Conservation (phyloP, 2,113 vertebrate species). For the Pithys albifrons region DNA sequence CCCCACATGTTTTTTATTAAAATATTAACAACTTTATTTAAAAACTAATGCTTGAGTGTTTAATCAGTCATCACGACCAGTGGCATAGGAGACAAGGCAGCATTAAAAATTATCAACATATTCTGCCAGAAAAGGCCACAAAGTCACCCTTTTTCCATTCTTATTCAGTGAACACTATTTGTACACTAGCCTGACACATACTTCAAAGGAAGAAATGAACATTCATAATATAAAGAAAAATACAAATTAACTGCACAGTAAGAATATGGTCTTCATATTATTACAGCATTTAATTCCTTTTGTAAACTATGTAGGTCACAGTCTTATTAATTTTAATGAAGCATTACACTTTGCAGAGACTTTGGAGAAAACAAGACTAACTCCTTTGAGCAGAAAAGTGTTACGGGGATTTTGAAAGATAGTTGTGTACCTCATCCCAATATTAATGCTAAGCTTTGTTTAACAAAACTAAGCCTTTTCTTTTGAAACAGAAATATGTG, state of each 20-base stretch:
- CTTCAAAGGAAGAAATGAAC: conserved; percentile 38
- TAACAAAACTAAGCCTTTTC: conserved; percentile 30
- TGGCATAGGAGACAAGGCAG: background rate
- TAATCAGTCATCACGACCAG: background rate
- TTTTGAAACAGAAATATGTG: conserved; percentile 22
- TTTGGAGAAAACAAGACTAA: conserved; percentile 46
- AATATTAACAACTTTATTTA: background rate
- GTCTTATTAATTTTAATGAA: conserved; percentile 64
- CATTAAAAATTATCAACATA: background rate
- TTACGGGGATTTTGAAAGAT: conserved; percentile 6
- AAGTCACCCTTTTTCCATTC: background rate
- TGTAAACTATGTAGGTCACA: conserved; percentile 47
- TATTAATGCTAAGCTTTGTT: conserved; percentile 14
- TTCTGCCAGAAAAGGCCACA: background rate
- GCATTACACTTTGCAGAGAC: conserved; percentile 49
- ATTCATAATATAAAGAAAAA: conserved; percentile 13
- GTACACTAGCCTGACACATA: background rate
- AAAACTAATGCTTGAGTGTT: background rate
- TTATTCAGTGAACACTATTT: background rate
- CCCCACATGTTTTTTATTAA: accelerated
- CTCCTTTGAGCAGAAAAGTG: conserved; percentile 45
- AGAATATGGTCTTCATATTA: conserved; percentile 6
- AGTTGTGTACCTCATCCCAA: conserved; percentile 35
- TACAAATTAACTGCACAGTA: conserved; percentile 19
- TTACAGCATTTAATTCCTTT: conserved; percentile 50